Evolutionary conservation across 2,113 vertebrate genomes (phyloP).

Genomic region (Vulpes vulpes): DNA sequence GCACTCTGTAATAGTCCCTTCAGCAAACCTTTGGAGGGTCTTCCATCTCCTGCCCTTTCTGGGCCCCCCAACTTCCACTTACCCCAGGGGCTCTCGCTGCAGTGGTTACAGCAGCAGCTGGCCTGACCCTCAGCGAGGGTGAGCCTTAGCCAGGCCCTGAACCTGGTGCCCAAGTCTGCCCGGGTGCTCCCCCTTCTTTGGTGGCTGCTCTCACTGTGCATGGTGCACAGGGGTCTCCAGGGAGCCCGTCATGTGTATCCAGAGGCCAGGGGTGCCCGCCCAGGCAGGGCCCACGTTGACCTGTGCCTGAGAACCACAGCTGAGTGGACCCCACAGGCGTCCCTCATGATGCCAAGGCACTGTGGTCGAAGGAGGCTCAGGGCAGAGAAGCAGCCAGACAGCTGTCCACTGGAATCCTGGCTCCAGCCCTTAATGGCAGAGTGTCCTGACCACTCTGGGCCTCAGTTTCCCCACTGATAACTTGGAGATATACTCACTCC

Average conservation of each 20-base stretch:
- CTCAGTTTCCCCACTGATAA: not conserved
- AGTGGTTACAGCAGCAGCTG: not conserved
- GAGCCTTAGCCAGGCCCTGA: not conserved
- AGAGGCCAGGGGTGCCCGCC: not conserved
- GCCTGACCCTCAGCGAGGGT: not conserved
- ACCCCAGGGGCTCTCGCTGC: not conserved
- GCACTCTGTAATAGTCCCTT: not conserved
- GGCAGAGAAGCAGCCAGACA: accelerated
- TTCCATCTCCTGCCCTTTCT: not conserved
- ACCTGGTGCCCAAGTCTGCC: too few relatives aligned
- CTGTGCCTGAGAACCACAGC: not conserved
- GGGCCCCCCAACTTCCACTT: accelerated
- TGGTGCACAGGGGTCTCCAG: not conserved
- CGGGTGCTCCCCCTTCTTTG: not conserved
- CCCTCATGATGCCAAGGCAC: accelerated
- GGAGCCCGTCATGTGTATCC: not conserved
- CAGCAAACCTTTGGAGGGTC: not conserved
- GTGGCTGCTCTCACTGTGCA: not conserved
- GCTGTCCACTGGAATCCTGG: not conserved
- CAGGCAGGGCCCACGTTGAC: not conserved
- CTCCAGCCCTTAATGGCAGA: not conserved
- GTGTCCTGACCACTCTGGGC: not conserved
- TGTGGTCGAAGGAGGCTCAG: accelerated
- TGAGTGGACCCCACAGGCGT: too few relatives aligned
- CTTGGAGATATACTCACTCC: not conserved